A percentile compares a stretch with the other conserved stretches of the same genome.
Conservation (phyloP, 2,797 vertebrate species). For the Rhadinocentrus ornatus region DNA sequence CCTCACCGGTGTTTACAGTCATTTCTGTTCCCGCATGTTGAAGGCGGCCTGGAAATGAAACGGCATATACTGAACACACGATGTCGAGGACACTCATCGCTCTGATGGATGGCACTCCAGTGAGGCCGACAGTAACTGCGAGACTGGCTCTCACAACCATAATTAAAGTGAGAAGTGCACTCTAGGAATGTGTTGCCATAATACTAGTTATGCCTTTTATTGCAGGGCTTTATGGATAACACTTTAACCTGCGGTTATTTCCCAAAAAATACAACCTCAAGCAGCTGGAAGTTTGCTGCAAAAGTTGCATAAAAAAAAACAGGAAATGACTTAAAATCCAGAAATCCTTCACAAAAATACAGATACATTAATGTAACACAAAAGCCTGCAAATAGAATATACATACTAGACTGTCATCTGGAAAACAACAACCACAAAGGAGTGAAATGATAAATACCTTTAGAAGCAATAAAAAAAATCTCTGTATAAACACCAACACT, state of each 20-base stretch:
- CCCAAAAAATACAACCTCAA: background rate
- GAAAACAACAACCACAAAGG: background rate
- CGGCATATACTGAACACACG: background rate
- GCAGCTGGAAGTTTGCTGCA: conserved; percentile 14
- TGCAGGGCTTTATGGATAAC: conserved; percentile 12
- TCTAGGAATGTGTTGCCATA: conserved; percentile 1
- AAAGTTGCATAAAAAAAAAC: background rate
- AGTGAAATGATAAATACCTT: conserved; percentile 12
- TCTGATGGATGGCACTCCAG: conserved; percentile 42
- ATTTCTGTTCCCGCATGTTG: background rate
- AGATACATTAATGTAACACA: background rate
- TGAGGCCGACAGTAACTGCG: conserved; percentile 20
- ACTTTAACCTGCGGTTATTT: background rate
- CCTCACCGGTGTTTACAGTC: background rate
- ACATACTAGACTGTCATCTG: background rate
- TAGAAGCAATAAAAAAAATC: conserved; percentile 19
- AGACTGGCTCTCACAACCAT: conserved; percentile 13
- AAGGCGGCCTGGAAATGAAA: conserved; percentile 10
- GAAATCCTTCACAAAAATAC: background rate
- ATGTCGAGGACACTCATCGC: conserved; percentile 15
- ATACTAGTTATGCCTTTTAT: conserved; percentile 23
- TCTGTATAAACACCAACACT: background rate
- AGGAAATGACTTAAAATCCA: background rate
- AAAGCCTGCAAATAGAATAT: background rate
- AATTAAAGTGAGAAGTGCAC: conserved; percentile 26